Evolutionary conservation across 1,140 invertebrate genomes (phyloP).

Genomic region (Drosophila orena): DNA sequence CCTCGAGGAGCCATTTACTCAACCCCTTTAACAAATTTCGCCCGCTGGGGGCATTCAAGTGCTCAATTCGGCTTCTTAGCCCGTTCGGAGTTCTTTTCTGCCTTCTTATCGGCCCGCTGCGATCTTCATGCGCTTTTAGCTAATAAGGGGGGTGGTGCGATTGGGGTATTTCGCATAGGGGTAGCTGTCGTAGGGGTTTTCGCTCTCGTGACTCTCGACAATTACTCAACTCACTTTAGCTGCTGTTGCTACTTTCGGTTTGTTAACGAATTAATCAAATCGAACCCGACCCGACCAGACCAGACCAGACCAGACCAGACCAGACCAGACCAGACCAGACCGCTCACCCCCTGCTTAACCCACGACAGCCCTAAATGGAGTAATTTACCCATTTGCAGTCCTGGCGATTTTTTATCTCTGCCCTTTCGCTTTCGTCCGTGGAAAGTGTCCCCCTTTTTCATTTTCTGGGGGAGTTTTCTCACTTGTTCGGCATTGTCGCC

Average conservation of each 20-base stretch:
- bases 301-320: constrained; percentile 16
- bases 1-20: constrained; percentile 26
- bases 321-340: constrained; percentile 16
- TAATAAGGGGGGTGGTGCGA: constrained; percentile 55
- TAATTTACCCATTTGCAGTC: constrained; percentile 56
- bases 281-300: constrained; percentile 52
- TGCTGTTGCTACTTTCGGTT: constrained; percentile 78
- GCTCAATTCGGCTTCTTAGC: constrained; percentile 58
- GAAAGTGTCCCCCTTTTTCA: constrained; percentile 52
- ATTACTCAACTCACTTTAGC: constrained; percentile 68
- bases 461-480: constrained; percentile 65
- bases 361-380: constrained; percentile 54
- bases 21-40: background rate
- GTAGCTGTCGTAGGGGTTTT: constrained; percentile 27
- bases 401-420: constrained; percentile 61
- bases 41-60: constrained; percentile 61
- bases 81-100: constrained; percentile 17
- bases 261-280: constrained; percentile 84
- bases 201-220: constrained; percentile 70
- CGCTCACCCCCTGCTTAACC: constrained; percentile 6
- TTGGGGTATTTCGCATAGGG: constrained; percentile 21
- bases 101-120: constrained; percentile 52
- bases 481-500: constrained; percentile 56
- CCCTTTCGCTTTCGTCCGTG: constrained; percentile 48
- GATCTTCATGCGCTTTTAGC: constrained; percentile 82